Evolutionary conservation across 1,140 invertebrate species (phyloP).

Genomic region (Cherax destructor): DNA sequence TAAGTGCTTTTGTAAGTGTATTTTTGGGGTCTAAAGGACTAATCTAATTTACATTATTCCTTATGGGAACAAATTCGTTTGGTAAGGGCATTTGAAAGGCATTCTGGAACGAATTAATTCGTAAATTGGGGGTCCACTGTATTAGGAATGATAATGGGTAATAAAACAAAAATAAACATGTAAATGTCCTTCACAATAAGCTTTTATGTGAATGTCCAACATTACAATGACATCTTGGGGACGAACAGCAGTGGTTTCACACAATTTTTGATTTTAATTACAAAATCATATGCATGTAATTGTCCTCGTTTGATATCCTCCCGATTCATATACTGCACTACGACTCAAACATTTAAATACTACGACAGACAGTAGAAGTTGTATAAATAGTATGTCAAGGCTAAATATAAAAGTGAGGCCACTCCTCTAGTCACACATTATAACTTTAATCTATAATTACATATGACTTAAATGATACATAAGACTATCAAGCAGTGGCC

Average conservation of each 20-base stretch:
- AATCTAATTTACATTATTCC: too few relatives aligned
- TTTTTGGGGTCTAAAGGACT: too few relatives aligned
- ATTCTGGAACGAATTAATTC: too few relatives aligned
- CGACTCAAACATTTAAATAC: conserved; percentile 55
- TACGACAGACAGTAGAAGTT: conserved; percentile 56
- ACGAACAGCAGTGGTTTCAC: conserved; percentile 55
- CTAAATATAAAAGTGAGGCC: conserved; percentile 48
- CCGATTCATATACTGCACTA: conserved; percentile 24
- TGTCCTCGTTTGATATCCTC: conserved; percentile 13
- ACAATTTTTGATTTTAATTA: conserved; percentile 39
- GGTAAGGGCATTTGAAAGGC: too few relatives aligned
- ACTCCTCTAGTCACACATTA: not conserved
- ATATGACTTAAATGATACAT: not conserved
- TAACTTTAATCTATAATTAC: conserved; percentile 26
- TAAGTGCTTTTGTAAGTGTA: too few relatives aligned
- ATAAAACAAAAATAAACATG: conserved; percentile 12
- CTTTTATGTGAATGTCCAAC: conserved; percentile 37
- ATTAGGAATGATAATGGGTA: not conserved
- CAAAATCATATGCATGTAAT: conserved; percentile 24
- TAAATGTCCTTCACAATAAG: conserved; percentile 33
- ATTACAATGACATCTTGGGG: conserved; percentile 38
- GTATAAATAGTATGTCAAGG: conserved; percentile 62
- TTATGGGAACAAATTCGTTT: too few relatives aligned
- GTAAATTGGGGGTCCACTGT: too few relatives aligned
- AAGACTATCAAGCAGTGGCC: not conserved